These are phyloP conservation scores for Colinus virginianus DNA, from an alignment of 2,113 vertebrate species.

Conservation along the genomic window DNA sequence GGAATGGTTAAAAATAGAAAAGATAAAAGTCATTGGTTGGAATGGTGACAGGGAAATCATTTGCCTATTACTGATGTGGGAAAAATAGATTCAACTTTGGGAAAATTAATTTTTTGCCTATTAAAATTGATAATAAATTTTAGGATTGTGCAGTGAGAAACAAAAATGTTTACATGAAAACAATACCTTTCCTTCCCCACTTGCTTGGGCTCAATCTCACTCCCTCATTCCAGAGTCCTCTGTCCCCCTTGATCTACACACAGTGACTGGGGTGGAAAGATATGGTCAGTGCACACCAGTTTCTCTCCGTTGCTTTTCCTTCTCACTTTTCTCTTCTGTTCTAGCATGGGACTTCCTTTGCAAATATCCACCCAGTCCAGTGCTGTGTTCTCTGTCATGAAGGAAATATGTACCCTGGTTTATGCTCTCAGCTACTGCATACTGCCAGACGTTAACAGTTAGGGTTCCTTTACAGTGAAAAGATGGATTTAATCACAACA, in stretches of 20 bases:
- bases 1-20: not conserved
- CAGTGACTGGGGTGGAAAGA: not conserved
- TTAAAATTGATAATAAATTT: not conserved
- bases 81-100: not conserved
- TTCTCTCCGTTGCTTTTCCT: not conserved
- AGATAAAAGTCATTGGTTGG: accelerated
- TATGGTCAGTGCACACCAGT: accelerated
- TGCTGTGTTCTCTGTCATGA: not conserved
- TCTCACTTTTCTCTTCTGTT: not conserved
- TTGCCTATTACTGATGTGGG: not conserved
- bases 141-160: not conserved
- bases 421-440: not conserved
- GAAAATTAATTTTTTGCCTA: not conserved
- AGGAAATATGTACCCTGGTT: not conserved
- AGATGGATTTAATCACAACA: not conserved
- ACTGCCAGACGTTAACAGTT: not conserved
- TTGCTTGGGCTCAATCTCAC: not conserved
- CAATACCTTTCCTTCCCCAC: not conserved
- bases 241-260: not conserved
- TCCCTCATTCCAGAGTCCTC: not conserved
- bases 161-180: not conserved
- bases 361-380: not conserved
- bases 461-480: not conserved
- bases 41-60: not conserved
- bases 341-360: not conserved